phyloP scores from a whole-genome alignment of 2,797 vertebrate genomes.

The Myotis planiceps region DNA sequence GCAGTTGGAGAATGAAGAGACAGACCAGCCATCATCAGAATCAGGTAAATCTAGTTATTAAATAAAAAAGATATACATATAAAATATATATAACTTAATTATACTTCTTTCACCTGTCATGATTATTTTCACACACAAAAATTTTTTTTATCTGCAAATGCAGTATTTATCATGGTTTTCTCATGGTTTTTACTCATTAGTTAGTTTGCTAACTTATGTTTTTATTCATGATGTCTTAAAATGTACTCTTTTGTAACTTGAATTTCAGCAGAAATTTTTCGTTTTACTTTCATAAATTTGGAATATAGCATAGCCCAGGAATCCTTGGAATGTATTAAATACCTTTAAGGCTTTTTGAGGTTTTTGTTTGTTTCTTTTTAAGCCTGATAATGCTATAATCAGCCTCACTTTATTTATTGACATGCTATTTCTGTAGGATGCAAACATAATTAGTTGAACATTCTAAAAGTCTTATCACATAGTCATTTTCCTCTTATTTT shows the following conservation, averaged over 20 bases:
- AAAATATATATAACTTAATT: not conserved
- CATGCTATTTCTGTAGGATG: not conserved
- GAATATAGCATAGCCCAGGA: not conserved
- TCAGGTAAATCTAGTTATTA: constrained; percentile 84
- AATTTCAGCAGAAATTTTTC: constrained; percentile 24
- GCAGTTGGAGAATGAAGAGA: constrained; percentile 85
- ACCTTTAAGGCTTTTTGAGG: not conserved
- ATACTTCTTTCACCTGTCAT: not conserved
- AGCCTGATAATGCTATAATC: not conserved
- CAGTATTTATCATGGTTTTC: not conserved
- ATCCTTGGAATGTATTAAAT: not conserved
- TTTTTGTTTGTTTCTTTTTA: not conserved
- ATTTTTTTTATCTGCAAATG: not conserved
- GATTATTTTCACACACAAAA: constrained; percentile 15
- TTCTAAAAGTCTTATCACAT: not conserved
- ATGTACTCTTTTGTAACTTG: not conserved
- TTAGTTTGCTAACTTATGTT: not conserved
- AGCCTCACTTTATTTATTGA: not conserved
- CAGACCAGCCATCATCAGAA: constrained; percentile 88
- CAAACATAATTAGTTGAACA: not conserved
- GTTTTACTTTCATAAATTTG: constrained; percentile 30
- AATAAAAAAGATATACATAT: not conserved
- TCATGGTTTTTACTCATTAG: not conserved
- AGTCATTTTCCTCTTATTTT: constrained; percentile 22
- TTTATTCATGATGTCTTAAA: not conserved